phyloP scores from a whole-genome alignment of 2,113 vertebrate species.

The Rousettus leschenaultii region DNA sequence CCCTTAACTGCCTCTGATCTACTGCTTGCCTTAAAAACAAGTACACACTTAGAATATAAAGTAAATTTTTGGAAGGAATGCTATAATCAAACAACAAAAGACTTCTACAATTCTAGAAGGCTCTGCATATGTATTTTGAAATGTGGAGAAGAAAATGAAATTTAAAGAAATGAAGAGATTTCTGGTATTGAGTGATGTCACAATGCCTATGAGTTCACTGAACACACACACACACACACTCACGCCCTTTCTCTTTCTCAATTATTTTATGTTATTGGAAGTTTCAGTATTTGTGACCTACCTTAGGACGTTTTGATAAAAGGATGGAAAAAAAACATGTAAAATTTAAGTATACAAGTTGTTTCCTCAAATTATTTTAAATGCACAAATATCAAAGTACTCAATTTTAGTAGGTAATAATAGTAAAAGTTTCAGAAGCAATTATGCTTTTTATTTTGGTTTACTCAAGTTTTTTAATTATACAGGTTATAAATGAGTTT shows the following conservation, averaged over 20 bases:
- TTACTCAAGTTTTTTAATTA: neutral
- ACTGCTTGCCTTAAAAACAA: neutral
- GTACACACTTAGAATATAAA: neutral
- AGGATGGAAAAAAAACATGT: neutral
- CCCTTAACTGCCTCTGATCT: neutral
- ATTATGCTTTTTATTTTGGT: neutral
- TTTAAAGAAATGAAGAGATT: slow-evolving; percentile 8
- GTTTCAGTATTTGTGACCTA: neutral
- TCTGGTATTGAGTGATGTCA: neutral
- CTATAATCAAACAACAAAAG: neutral
- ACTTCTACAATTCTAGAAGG: neutral
- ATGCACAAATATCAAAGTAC: neutral
- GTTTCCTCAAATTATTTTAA: slow-evolving; percentile 33
- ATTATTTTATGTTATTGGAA: slow-evolving; percentile 5
- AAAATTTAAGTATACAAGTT: slow-evolving; percentile 2
- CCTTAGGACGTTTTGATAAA: neutral
- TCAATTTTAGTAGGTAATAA: neutral
- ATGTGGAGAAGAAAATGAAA: neutral
- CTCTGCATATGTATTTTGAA: neutral
- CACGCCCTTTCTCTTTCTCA: neutral
- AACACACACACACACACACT: neutral
- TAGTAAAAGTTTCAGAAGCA: neutral
- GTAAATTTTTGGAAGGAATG: neutral
- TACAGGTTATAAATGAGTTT: neutral
- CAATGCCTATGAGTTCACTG: neutral